phyloP scores from a whole-genome alignment of 2,113 vertebrate species.

The Sciurus niger region DNA sequence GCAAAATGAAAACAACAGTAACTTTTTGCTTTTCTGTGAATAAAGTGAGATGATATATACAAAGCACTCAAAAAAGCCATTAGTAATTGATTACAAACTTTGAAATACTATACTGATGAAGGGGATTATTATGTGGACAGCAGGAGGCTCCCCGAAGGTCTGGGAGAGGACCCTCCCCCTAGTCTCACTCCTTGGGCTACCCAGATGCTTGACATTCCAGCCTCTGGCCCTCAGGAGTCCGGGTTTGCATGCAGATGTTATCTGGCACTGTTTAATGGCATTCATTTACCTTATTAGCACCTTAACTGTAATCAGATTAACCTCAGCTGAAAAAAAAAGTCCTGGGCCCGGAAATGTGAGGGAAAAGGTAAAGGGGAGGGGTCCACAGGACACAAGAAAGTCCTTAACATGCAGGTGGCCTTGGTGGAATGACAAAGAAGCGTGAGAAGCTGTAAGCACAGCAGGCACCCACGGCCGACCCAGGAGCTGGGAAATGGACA shows the following conservation, averaged over 20 bases:
- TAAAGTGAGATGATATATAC: neutral
- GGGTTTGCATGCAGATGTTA: constrained; percentile 77
- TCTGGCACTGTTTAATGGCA: constrained; percentile 62
- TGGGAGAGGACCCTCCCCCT: neutral
- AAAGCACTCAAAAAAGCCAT: neutral
- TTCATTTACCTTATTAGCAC: constrained; percentile 80
- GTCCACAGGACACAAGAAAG: neutral
- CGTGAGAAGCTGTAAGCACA: accelerated
- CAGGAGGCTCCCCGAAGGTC: neutral
- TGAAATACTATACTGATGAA: neutral
- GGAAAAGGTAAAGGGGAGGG: neutral
- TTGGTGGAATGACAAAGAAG: neutral
- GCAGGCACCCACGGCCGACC: accelerated
- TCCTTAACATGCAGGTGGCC: constrained; percentile 61
- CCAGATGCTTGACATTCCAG: constrained; percentile 75
- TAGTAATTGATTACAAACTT: neutral
- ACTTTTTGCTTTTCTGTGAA: neutral
- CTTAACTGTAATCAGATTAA: constrained; percentile 81
- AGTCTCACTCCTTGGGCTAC: neutral
- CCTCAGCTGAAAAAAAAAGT: constrained; percentile 4
- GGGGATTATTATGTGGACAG: neutral
- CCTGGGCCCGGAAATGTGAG: neutral
- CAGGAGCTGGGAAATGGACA: accelerated
- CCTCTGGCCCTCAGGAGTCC: constrained; percentile 60
- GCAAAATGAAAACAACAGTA: neutral